Percentiles rank a stretch among this genome's conserved stretches.
phyloP scores from a whole-genome alignment of 1,140 invertebrate genomes.

The Nixonia krombeini region DNA sequence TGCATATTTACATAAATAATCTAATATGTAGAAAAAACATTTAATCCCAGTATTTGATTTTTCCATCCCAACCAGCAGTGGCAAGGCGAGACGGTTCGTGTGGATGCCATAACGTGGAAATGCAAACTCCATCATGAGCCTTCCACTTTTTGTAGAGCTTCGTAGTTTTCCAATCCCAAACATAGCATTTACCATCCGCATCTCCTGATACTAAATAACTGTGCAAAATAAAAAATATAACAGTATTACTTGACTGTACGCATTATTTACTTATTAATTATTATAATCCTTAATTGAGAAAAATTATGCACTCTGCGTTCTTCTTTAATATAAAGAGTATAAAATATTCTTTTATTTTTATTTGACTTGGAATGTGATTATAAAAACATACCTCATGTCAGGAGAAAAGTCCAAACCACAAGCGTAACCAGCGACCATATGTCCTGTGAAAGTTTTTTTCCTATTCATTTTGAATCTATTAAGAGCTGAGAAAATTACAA shows the following conservation, averaged over 20 bases:
- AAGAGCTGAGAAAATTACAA: conserved; percentile 96
- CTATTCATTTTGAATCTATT: conserved; percentile 98
- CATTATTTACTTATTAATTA: background rate
- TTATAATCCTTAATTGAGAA: too few species aligned
- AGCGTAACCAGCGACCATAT: conserved; percentile 99
- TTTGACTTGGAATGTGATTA: background rate
- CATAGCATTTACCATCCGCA: conserved; percentile 98
- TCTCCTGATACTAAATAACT: conserved; percentile 99
- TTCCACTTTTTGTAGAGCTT: conserved; percentile 99
- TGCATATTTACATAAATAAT: conserved; percentile 12
- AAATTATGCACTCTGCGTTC: too few species aligned
- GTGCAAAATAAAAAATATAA: conserved; percentile 61
- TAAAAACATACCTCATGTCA: conserved; percentile 88
- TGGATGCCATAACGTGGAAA: conserved; percentile 96
- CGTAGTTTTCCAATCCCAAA: conserved; percentile 99
- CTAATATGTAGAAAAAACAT: too few species aligned
- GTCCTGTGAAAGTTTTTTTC: conserved; percentile 98
- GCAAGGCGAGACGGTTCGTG: conserved; percentile 97
- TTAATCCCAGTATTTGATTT: conserved; percentile 99
- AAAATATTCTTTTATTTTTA: background rate
- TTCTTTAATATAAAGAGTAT: too few species aligned
- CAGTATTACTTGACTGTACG: background rate
- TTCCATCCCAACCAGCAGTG: conserved; percentile 98
- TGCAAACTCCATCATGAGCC: conserved; percentile 98
- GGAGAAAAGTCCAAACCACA: conserved; percentile 98